These are phyloP conservation scores for Callocephalon fimbriatum DNA, from an alignment of 2,113 vertebrate genomes.

Conservation along the genomic window DNA sequence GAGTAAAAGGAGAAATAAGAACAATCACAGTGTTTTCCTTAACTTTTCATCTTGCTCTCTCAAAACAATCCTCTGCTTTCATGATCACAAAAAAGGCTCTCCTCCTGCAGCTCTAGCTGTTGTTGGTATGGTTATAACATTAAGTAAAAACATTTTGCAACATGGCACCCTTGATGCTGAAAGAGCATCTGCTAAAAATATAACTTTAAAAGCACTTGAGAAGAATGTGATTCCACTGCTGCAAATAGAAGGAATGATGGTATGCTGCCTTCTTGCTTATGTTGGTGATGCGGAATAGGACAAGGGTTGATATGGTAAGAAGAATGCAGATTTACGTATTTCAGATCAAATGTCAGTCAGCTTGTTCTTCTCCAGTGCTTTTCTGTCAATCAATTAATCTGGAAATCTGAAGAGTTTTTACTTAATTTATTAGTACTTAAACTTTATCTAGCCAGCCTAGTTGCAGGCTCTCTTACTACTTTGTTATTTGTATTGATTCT, in stretches of 20 bases:
- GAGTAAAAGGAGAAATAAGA: not conserved
- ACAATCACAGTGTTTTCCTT: not conserved
- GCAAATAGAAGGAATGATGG: not conserved
- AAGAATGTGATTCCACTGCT: not conserved
- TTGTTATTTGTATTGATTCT: conserved; percentile 7
- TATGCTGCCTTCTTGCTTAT: not conserved
- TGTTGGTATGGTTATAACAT: not conserved
- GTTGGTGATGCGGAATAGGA: fast-evolving
- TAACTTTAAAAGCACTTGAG: not conserved
- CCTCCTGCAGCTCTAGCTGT: not conserved
- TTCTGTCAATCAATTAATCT: not conserved
- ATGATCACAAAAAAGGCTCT: not conserved
- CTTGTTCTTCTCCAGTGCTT: not conserved
- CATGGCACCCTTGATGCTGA: not conserved
- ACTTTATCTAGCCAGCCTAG: not conserved
- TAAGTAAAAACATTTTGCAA: not conserved
- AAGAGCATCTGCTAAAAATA: not conserved
- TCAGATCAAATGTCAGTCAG: not conserved
- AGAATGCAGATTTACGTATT: not conserved
- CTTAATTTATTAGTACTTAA: not conserved
- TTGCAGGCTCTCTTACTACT: not conserved
- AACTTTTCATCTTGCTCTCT: not conserved
- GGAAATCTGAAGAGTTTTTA: not conserved
- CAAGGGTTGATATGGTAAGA: not conserved
- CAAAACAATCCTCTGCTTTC: not conserved